Base-by-base conservation (phyloP, 1,140 invertebrate species). In the Dryas iulia region DNA sequence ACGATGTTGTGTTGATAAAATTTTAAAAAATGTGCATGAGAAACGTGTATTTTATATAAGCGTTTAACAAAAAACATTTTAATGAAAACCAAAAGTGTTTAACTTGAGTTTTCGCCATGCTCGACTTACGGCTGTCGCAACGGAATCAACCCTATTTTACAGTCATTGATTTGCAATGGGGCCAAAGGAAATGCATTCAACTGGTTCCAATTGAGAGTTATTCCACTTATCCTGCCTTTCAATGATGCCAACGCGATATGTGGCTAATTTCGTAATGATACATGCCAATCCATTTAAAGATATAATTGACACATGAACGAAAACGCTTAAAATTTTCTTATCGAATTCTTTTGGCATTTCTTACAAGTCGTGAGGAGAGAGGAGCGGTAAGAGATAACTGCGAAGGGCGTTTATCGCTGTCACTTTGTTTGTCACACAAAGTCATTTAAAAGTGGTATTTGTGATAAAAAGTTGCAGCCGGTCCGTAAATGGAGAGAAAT, bases 401-500 rank as follows among this genome's bases (percentile, higher is more conserved):
- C 18, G 14, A 47, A 47, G 39, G 18, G 39, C 18, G 39, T 47
- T 47, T 47, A 47, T 47, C 39, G 39, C 39, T 47, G 18, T 21
- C 39, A 47, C 53, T 56, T 25, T 56, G 61, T 63, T 56, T 56
- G 26, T 63, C 52, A 66, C 56, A 66, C 33, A 31, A 30, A 59
- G 62, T 12, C 54, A 24, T 65, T 65, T 57, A 65, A 65, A 57
- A 57, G 56, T 58, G 47, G 59, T 33, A 47, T 39, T 69, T 61
- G 60, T 69, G 69, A 67, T 66, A 66, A 62, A 62, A 67, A 76
- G 76, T 76, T 76, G 79, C 74, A 74, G 74, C 66, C 66, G 71
- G 76, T 75, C 83, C 80, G 63, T 83, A 86, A 72, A 86, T 71
- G 83, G 83, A 74, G 81, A 83, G 83, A 86, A 86, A 86, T 83